Evolutionary conservation across 2,113 vertebrate genomes (phyloP).

Genomic region (Corythoichthys intestinalis): DNA sequence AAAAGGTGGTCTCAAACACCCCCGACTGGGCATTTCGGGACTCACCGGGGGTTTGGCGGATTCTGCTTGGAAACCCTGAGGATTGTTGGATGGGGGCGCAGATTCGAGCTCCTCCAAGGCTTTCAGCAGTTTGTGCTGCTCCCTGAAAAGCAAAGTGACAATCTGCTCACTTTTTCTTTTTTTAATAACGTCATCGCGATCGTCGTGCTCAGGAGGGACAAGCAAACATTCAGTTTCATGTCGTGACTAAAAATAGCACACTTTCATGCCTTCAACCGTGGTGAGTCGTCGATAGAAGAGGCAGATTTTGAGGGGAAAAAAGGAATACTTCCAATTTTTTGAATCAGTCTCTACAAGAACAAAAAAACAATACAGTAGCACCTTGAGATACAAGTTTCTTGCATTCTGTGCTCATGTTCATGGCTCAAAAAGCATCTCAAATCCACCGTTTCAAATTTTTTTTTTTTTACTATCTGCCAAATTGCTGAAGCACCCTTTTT

Average conservation of each 20-base stretch:
- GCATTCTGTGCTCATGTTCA: no score
- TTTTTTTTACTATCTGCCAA: no score
- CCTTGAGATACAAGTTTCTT: no score
- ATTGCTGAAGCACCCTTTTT: no score
- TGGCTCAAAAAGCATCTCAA: no score
- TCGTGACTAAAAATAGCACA: slow-evolving; percentile 9
- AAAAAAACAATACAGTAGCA: no score
- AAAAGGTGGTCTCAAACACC: neutral
- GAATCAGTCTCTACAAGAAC: no score
- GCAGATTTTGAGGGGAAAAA: no score
- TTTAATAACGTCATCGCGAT: neutral
- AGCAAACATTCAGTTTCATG: neutral
- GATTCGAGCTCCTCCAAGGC: slow-evolving; percentile 71
- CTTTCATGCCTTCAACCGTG: neutral
- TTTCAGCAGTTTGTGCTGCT: slow-evolving; percentile 79
- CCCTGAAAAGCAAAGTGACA: slow-evolving; percentile 72
- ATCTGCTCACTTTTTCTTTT: slow-evolving; percentile 3
- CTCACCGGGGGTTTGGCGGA: slow-evolving; percentile 52
- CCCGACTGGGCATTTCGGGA: slow-evolving; percentile 8
- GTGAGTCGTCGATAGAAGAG: no score
- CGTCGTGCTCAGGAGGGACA: neutral
- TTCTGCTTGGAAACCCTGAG: slow-evolving; percentile 48
- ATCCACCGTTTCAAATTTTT: no score
- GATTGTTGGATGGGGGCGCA: slow-evolving; percentile 39
- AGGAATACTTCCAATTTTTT: no score